Evolutionary conservation across 1,140 invertebrate genomes (phyloP).

Genomic region (Araneus ventricosus): DNA sequence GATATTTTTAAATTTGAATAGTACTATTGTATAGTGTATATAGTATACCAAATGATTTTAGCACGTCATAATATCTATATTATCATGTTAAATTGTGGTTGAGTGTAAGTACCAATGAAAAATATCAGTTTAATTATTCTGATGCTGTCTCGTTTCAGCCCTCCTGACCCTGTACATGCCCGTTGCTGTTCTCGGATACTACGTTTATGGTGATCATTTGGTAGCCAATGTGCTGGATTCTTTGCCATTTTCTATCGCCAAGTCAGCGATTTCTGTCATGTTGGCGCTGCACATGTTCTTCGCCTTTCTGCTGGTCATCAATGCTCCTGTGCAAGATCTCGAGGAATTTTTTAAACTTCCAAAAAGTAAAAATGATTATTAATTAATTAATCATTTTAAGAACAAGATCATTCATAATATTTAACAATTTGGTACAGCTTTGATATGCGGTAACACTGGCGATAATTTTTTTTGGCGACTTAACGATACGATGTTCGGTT

Average conservation of each 20-base stretch:
- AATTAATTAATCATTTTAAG: conserved; percentile 4
- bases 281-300: conserved; percentile 84
- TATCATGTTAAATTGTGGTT: no score
- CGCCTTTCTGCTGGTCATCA: conserved; percentile 85
- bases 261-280: conserved; percentile 83
- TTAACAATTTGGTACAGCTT: no score
- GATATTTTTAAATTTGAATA: no score
- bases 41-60: no score
- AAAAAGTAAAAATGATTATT: conserved; percentile 81
- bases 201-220: conserved; percentile 82
- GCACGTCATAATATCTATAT: no score
- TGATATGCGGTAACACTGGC: no score
- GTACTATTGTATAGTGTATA: no score
- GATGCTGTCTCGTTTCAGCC: conserved; percentile 79
- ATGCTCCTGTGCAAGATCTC: conserved; percentile 86
- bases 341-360: conserved; percentile 86
- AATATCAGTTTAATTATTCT: no score
- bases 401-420: not conserved
- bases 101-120: no score
- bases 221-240: conserved; percentile 82
- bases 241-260: conserved; percentile 81
- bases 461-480: no score
- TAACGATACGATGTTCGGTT: no score
- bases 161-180: conserved; percentile 84
- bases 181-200: conserved; percentile 83